Base-by-base conservation (phyloP, 1,140 invertebrate species). In the Heterodera schachtii region DNA sequence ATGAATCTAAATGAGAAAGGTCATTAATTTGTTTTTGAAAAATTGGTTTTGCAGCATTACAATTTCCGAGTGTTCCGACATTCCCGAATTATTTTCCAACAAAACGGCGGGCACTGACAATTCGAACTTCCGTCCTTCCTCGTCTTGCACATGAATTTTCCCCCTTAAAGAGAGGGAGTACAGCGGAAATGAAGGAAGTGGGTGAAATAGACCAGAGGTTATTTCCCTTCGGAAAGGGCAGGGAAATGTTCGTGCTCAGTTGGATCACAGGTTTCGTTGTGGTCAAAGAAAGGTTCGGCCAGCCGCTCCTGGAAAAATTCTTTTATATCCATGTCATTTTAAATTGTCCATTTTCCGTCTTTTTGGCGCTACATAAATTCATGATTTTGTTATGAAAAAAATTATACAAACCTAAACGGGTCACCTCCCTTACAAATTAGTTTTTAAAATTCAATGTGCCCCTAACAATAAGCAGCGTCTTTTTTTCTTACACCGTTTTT, bases 11-110 rank as follows among this genome's bases (percentile, higher is more conserved):
- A 31, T 31, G 31, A 31, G 31, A 64, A 64, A 13, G 16, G 16
- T 19, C 57, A 16, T 5, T 3, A 64, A 5, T 64, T 64, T 60
- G 3, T 16, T 13, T 60, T 60, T 16, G 3, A 60, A 19, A 5
- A 64, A 64, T 1, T 64, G 16, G 1, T 3, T 64, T 64, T 19
- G 9, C 3, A 43, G 11, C 5, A n/a, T 71, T 43, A 71, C 69
- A 3, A 13, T 71, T 71, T 71, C 69, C 9, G 69, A 16, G 1
- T 71, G 69, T 46, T 71, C 69, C 8, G 69, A 43, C n/a, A 46
- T 71, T 0, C 67, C 67, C 69, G 19, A 41, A 43, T 71, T 71
- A 46, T 41, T 71, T 71, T 71, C 69, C 69, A 71, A 71, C 69
- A 46, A 41, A 41, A 71, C 69, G 11, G 69, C 44, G 3, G 69